A percentile compares a stretch with the other conserved stretches of the same genome.
Evolutionary conservation across 1,140 invertebrate genomes (phyloP).

Genomic region (Cydia amplana): DNA sequence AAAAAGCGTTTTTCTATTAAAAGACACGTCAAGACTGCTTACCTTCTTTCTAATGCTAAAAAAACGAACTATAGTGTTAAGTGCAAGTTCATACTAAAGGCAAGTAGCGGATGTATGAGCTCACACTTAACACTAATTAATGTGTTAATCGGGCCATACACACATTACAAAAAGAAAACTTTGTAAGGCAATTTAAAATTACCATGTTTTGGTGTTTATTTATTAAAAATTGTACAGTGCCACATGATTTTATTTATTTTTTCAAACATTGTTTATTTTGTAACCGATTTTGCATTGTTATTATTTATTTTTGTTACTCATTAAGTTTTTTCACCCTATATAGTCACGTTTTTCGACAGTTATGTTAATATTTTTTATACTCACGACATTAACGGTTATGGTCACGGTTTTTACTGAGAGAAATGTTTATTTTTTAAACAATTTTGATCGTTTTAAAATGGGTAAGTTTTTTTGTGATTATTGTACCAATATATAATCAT

Average conservation of each 20-base stretch:
- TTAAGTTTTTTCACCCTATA: slow-evolving; percentile 4
- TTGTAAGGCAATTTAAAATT: not conserved
- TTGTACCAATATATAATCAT: no score
- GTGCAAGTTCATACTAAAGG: no score
- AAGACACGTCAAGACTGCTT: no score
- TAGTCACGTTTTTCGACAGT: not conserved
- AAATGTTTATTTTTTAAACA: not conserved
- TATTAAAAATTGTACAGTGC: not conserved
- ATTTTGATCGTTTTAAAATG: not conserved
- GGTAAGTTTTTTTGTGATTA: not conserved
- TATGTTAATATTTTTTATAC: not conserved
- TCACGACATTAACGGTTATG: not conserved
- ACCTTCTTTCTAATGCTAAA: no score
- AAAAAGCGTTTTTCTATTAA: no score
- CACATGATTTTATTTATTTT: not conserved
- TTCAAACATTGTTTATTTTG: slow-evolving; percentile 19
- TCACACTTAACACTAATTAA: no score
- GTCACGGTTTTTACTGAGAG: not conserved
- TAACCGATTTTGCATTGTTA: not conserved
- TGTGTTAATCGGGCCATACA: no score
- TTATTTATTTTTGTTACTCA: slow-evolving; percentile 31
- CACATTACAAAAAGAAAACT: no score
- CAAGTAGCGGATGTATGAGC: no score
- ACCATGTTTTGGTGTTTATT: not conserved
- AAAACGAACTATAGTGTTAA: no score